Percentiles rank a stretch among this genome's conserved stretches.
These are phyloP conservation scores for Coreius guichenoti DNA, from an alignment of 2,797 vertebrate species.

Conservation along the genomic window DNA sequence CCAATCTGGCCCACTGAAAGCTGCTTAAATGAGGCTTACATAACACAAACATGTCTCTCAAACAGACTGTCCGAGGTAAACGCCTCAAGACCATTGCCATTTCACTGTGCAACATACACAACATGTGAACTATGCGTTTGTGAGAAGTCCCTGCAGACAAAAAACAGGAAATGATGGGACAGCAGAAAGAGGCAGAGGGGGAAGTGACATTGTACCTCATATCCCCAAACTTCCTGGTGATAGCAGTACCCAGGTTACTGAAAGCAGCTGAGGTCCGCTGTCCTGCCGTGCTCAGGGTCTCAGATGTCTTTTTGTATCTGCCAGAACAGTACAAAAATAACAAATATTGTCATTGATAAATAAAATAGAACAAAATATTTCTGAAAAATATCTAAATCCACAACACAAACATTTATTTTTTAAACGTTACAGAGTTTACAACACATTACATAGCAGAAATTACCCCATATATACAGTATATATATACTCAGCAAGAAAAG, in stretches of 20 bases:
- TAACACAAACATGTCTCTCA: slow-evolving; percentile 65
- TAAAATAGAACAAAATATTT: neutral
- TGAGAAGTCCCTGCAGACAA: slow-evolving; percentile 2
- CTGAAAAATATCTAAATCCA: neutral
- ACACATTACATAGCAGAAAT: neutral
- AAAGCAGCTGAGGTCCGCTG: slow-evolving; percentile 92
- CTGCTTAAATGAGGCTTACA: slow-evolving; percentile 73
- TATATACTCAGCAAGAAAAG: neutral
- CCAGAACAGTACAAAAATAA: slow-evolving; percentile 13
- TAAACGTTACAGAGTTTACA: neutral
- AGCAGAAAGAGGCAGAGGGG: slow-evolving; percentile 2
- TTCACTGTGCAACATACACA: slow-evolving; percentile 4
- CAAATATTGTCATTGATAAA: neutral
- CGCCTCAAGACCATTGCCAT: slow-evolving; percentile 3
- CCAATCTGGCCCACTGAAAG: slow-evolving; percentile 67
- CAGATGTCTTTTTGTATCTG: slow-evolving; percentile 97
- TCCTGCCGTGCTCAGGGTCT: slow-evolving; percentile 92
- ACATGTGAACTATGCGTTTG: slow-evolving; percentile 1
- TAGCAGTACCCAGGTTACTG: slow-evolving; percentile 89
- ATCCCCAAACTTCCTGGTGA: slow-evolving; percentile 94
- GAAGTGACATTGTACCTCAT: slow-evolving; percentile 86
- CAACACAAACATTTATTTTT: neutral
- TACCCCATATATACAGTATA: neutral
- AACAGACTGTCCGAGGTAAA: slow-evolving; percentile 58
- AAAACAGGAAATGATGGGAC: slow-evolving; percentile 13